Evolutionary conservation across 1,140 invertebrate genomes (phyloP), one percentile per base, ranked within the genome.

Genomic region (Drosophila sechellia): DNA sequence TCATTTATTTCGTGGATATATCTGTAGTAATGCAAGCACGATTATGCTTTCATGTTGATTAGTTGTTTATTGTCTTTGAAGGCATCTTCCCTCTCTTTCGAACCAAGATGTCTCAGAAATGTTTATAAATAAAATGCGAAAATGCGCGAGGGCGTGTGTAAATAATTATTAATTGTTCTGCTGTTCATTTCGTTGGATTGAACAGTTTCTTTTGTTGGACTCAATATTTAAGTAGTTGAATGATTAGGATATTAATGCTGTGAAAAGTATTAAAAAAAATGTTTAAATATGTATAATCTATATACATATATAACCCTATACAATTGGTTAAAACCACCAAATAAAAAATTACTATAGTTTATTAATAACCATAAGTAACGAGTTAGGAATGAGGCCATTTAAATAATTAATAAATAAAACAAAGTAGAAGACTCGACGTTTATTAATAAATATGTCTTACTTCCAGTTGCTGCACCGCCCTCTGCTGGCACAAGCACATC

Each of bases 401-500:
- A 8, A 8, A 8, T 31, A 0, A 31, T 31, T 31, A 8, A 31
- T 31, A 31, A 31, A 31, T 27, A 5, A 27, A 22, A 22, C 20
- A 3, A 2, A 22, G 3, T 27, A 5, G 25, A 31, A 31, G 2
- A 31, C 1, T 31, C 0, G 31, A 31, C 8, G 31, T 31, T 10
- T 8, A 11, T 4, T 45, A 45, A 20, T 5, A 20, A 45, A 45
- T 12, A 12, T 15, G 1, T 22, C 5, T 11, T 12, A 10, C 4
- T 54, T 10, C 5, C 37, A 63, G 58, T 64, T 11, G 17, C 64
- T 13, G 69, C 43, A 15, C 48, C 55, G 27, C 8, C 71, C 46
- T 4, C 81, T 42, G n/a, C 61, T 40, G 12, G 63, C 12, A 8
- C 45, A 4, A 17, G 34, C 13, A 15, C 63, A 20, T 13, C 42